Conservation (phyloP, 2,888 invertebrate species). For the Trachelus troglodyta region DNA sequence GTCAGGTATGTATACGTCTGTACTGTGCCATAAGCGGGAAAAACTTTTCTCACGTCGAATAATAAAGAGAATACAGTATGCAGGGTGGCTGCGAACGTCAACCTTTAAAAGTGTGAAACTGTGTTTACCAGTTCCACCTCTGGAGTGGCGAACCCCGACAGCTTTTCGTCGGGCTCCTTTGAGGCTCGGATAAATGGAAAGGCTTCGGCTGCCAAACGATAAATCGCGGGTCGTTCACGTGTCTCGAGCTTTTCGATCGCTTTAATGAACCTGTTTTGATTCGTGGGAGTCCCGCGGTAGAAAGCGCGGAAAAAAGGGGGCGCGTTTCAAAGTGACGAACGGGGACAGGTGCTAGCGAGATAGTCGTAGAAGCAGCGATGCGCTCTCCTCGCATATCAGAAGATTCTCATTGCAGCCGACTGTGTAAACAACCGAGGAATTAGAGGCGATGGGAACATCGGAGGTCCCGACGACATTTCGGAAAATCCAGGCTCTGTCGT, state of each 20-base stretch:
- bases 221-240: not conserved
- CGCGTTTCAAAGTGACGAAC: constrained; percentile 24
- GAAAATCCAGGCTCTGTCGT: constrained; percentile 29
- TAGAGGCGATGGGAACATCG: constrained; percentile 17
- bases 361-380: not conserved
- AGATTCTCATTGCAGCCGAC: constrained; percentile 16
- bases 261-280: constrained; percentile 1
- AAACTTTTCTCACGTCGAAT: not conserved
- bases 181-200: not conserved
- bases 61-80: not conserved
- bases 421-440: constrained; percentile 30
- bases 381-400: not conserved
- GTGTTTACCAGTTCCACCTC: not conserved
- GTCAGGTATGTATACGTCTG: not conserved
- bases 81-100: not conserved
- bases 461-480: constrained; percentile 25
- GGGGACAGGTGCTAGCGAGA: constrained; percentile 22
- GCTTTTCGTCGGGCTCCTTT: not conserved
- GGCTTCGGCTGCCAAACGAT: not conserved
- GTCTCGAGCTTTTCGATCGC: not conserved
- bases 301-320: not conserved
- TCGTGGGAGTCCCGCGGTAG: not conserved
- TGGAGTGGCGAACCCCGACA: not conserved
- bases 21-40: not conserved
- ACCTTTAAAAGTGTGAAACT: not conserved